phyloP scores from a whole-genome alignment of 2,888 invertebrate species.

The Volucella bombylans region DNA sequence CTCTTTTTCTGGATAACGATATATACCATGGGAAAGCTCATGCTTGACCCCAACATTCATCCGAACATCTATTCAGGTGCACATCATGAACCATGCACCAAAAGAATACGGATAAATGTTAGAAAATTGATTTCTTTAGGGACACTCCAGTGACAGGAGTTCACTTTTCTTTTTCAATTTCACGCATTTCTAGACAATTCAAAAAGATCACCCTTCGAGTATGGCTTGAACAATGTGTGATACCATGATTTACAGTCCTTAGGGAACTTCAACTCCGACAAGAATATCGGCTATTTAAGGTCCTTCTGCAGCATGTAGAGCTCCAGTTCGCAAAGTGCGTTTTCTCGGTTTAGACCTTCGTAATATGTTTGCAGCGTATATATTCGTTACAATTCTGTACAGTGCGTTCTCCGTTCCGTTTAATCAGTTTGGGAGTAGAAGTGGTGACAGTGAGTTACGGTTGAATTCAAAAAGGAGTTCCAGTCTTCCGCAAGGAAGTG shows the following conservation, averaged over 20 bases:
- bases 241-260: constrained; percentile 15
- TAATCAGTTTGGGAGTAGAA: constrained; percentile 2
- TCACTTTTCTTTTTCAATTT: constrained; percentile 78
- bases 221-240: constrained; percentile 4
- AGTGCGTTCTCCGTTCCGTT: constrained; percentile 48
- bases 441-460: constrained; percentile 25
- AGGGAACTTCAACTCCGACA: constrained; percentile 6
- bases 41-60: too few species aligned
- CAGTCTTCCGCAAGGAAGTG: background rate
- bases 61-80: background rate
- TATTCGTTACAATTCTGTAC: constrained; percentile 49
- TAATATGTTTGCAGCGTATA: constrained; percentile 55
- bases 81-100: background rate
- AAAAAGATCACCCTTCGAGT: constrained; percentile 73
- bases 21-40: too few species aligned
- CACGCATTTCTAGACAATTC: constrained; percentile 78
- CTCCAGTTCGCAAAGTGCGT: constrained; percentile 49
- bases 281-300: constrained; percentile 54
- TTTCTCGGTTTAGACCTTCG: constrained; percentile 1
- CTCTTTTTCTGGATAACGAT: too few species aligned
- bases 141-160: constrained; percentile 29
- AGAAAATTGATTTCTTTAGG: constrained; percentile 64
- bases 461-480: constrained; percentile 16
- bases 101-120: constrained; percentile 9
- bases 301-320: constrained; percentile 23